Percentiles rank a stretch among this genome's conserved stretches.
These are phyloP conservation scores for Pica pica DNA, from an alignment of 2,113 vertebrate species.

Conservation along the genomic window DNA sequence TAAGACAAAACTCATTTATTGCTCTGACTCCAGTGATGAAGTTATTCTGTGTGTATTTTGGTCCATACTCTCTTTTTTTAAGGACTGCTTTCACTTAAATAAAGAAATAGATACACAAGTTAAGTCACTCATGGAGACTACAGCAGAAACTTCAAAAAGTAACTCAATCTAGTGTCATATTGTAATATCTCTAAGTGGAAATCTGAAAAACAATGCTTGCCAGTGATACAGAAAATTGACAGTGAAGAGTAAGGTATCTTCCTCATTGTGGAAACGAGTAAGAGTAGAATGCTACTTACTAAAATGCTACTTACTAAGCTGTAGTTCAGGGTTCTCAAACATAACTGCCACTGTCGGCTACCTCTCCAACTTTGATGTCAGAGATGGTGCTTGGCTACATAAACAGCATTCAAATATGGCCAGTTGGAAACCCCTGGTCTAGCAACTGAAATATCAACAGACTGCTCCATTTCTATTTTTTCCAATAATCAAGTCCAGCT, in stretches of 20 bases:
- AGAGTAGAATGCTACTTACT: background rate
- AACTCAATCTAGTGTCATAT: background rate
- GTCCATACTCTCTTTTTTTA: constrained; percentile 95
- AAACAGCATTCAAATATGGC: background rate
- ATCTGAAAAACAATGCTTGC: background rate
- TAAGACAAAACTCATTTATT: constrained; percentile 98
- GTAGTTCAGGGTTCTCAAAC: background rate
- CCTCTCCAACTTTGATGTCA: background rate
- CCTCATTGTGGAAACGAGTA: background rate
- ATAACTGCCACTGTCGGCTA: background rate
- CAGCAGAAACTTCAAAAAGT: background rate
- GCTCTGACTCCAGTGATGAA: constrained; percentile 98
- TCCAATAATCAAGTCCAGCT: background rate
- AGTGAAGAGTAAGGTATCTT: background rate
- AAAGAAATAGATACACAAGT: constrained; percentile 6
- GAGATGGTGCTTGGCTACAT: background rate
- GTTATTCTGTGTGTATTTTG: constrained; percentile 96
- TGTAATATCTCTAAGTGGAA: background rate
- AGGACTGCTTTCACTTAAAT: constrained; percentile 91
- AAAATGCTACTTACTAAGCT: background rate
- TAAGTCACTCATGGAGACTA: background rate
- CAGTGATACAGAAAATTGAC: background rate
- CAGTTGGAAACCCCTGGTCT: background rate
- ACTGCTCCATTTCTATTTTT: background rate
- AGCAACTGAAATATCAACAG: background rate